phyloP scores from a whole-genome alignment of 2,888 invertebrate species.

The Erebia ligea region DNA sequence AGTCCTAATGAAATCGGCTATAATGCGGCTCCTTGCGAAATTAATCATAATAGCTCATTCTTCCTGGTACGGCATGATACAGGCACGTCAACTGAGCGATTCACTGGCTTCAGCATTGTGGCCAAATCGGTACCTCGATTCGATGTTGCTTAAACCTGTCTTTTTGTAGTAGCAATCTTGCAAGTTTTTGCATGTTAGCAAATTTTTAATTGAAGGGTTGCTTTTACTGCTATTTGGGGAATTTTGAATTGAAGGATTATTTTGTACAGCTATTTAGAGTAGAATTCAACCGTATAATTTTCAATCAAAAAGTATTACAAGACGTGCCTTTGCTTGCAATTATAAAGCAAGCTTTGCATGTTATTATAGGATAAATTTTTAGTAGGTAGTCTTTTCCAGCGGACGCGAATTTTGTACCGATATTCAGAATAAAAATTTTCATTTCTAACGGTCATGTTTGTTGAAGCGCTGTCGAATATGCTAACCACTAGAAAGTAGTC shows the following conservation, averaged over 20 bases:
- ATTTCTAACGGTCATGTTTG: no score
- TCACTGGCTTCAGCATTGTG: constrained; percentile 25
- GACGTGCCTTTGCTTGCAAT: no score
- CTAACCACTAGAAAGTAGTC: no score
- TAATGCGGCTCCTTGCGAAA: constrained; percentile 4
- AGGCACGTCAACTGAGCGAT: constrained; percentile 22
- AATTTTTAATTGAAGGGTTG: neutral
- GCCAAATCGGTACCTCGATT: neutral
- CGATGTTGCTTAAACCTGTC: neutral
- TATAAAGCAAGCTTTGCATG: no score
- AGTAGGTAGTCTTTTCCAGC: neutral
- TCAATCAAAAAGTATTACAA: no score
- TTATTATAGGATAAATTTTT: no score
- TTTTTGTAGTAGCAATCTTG: constrained; percentile 3
- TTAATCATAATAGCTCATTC: constrained; percentile 15
- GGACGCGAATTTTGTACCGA: neutral
- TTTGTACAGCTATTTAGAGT: no score
- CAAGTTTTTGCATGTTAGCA: neutral
- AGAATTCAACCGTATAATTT: no score
- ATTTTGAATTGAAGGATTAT: constrained; percentile 8
- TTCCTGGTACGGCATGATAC: constrained; percentile 35
- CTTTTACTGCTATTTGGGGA: neutral
- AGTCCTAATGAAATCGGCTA: constrained; percentile 2
- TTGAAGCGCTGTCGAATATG: no score
- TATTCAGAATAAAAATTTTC: no score